A percentile compares a stretch with the other conserved stretches of the same genome.
Conservation (phyloP, 2,113 vertebrate genomes). For the Cottus gobio region DNA sequence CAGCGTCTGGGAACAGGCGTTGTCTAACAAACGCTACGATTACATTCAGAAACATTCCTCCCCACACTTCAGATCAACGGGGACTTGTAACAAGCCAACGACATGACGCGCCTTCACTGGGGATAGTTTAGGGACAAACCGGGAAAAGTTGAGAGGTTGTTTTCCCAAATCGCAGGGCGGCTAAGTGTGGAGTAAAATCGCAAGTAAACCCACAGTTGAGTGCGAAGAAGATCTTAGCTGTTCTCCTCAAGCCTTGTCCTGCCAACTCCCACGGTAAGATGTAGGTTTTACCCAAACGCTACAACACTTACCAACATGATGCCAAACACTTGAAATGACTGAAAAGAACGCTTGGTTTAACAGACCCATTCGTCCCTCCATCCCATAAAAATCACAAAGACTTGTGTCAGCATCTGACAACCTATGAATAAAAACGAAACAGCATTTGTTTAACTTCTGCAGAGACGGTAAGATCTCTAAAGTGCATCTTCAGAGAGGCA, state of each 20-base stretch:
- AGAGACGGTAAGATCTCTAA: no score
- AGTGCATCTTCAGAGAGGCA: background rate
- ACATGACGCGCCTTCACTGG: background rate
- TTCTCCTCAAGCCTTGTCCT: background rate
- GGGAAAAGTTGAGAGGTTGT: background rate
- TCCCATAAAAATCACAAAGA: background rate
- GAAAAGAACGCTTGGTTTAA: background rate
- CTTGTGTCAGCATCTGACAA: background rate
- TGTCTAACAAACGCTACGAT: constrained; percentile 66
- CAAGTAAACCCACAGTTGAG: background rate
- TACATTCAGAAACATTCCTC: constrained; percentile 11
- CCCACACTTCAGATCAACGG: background rate
- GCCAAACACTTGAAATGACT: no score
- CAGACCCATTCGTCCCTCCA: background rate
- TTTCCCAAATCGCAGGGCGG: background rate
- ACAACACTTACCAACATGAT: background rate
- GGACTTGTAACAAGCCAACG: background rate
- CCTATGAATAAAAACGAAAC: background rate
- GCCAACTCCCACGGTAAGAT: background rate
- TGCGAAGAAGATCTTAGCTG: background rate
- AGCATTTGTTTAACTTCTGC: no score
- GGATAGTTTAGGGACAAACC: background rate
- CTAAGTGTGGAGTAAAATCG: background rate
- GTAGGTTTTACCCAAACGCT: background rate
- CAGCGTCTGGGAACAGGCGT: constrained; percentile 87